These are phyloP conservation scores for Phaenicophaeus curvirostris DNA, from an alignment of 2,797 vertebrate genomes.

Conservation along the genomic window DNA sequence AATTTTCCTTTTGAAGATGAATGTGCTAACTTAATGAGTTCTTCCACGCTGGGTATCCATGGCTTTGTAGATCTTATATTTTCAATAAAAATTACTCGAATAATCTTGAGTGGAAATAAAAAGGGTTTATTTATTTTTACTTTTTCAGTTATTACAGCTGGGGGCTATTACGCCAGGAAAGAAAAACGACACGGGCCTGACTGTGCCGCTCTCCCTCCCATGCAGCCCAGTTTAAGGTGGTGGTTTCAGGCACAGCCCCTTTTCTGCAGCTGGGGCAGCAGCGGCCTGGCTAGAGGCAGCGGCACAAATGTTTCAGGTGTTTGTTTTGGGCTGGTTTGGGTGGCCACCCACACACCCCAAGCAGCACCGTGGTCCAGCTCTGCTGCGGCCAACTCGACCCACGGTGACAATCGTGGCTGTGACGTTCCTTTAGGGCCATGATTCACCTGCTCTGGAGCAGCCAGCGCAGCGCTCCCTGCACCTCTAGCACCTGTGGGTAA, in stretches of 20 bases:
- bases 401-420: accelerated
- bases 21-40: conserved; percentile 73
- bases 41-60: conserved; percentile 75
- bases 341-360: accelerated
- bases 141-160: conserved; percentile 40
- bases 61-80: conserved; percentile 78
- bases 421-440: neutral
- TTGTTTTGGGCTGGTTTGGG: neutral
- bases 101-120: conserved; percentile 72
- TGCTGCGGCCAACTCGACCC: neutral
- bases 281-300: neutral
- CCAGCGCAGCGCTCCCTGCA: neutral
- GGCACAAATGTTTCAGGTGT: neutral
- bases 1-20: conserved; percentile 69
- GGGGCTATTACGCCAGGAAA: neutral
- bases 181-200: neutral
- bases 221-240: neutral
- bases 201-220: neutral
- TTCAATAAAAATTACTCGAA: conserved; percentile 77
- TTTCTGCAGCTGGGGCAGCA: neutral
- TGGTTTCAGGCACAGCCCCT: neutral
- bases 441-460: neutral
- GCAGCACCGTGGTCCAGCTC: neutral
- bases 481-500: neutral
- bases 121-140: conserved; percentile 65